Evolutionary conservation across 2,888 invertebrate genomes (phyloP).

Genomic region (Drosophila mimica): DNA sequence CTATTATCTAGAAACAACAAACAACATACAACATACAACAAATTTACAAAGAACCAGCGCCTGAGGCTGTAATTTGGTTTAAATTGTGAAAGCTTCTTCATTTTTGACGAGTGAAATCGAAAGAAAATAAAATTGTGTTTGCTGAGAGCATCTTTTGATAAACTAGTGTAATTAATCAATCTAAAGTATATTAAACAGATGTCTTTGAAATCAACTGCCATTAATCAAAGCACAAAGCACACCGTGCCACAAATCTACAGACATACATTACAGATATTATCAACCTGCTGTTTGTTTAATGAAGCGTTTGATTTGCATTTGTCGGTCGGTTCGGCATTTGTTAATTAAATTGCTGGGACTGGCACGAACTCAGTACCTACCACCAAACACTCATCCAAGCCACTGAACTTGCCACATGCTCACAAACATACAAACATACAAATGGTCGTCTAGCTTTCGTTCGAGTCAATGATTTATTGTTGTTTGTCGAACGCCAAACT

Average conservation of each 20-base stretch:
- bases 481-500: conserved; percentile 74
- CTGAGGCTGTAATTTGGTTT: conserved; percentile 37
- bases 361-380: conserved; percentile 6
- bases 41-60: conserved; percentile 17
- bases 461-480: conserved; percentile 67
- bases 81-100: conserved; percentile 16
- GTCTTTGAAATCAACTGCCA: conserved; percentile 32
- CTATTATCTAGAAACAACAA: conserved; percentile 45
- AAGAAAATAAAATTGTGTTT: background rate
- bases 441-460: conserved; percentile 28
- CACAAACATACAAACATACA: conserved; percentile 5
- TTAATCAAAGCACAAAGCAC: conserved; percentile 41
- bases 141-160: conserved; percentile 19
- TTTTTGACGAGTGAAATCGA: conserved; percentile 11
- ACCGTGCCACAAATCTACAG: conserved; percentile 23
- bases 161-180: conserved; percentile 65
- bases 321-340: conserved; percentile 50
- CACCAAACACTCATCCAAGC: conserved; percentile 15
- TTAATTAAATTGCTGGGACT: conserved; percentile 65
- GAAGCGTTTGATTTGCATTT: conserved; percentile 69
- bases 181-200: conserved; percentile 23
- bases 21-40: conserved; percentile 9
- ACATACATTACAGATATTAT: conserved; percentile 11
- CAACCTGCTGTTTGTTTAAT: conserved; percentile 60
- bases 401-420: conserved; percentile 28